phyloP scores from a whole-genome alignment of 1,140 invertebrate species.

The Papilio polyxenes region DNA sequence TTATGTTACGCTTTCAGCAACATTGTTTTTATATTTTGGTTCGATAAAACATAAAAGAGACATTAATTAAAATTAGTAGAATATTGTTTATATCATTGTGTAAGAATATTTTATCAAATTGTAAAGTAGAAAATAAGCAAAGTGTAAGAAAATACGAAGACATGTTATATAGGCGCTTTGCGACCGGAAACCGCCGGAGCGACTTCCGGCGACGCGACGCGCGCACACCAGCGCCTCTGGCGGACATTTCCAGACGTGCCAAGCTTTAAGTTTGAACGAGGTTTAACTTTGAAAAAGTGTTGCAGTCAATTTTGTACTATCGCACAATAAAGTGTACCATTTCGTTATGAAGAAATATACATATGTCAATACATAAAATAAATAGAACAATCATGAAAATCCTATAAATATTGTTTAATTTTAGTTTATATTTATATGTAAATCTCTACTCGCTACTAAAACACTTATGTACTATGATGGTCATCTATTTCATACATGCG shows the following conservation, averaged over 20 bases:
- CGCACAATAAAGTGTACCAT: not conserved
- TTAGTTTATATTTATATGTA: not conserved
- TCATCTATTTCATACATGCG: not conserved
- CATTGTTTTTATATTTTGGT: not conserved
- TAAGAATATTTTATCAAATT: not conserved
- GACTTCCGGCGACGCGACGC: slow-evolving; percentile 70
- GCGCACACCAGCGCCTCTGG: slow-evolving; percentile 69
- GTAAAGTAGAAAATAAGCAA: slow-evolving; percentile 21
- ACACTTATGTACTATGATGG: not conserved
- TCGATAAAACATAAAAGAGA: not conserved
- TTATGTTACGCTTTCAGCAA: not conserved
- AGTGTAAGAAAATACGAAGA: slow-evolving; percentile 51
- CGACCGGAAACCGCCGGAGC: slow-evolving; percentile 71
- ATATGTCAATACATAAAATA: too few relatives aligned
- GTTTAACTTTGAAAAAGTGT: slow-evolving; percentile 30
- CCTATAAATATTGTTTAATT: not conserved
- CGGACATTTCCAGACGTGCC: slow-evolving; percentile 59
- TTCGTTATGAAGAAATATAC: not conserved
- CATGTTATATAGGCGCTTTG: slow-evolving; percentile 62
- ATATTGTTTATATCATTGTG: not conserved
- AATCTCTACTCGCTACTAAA: not conserved
- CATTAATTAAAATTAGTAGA: not conserved
- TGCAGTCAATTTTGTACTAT: not conserved
- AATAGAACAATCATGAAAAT: not conserved
- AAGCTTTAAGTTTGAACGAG: slow-evolving; percentile 46